Base-by-base conservation (phyloP, 1,140 invertebrate species). In the Linepithema humile region DNA sequence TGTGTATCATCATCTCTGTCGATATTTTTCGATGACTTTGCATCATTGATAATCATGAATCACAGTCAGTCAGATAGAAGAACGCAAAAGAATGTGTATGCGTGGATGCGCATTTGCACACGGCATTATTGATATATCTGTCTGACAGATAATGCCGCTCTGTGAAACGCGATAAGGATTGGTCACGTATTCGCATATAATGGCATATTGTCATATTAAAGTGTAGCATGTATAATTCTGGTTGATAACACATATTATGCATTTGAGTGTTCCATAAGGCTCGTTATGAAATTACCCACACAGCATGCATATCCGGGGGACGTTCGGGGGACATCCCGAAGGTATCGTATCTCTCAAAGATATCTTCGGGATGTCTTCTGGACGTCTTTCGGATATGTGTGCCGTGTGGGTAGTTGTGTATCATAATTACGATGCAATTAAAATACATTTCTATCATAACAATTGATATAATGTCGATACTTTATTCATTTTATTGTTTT, bases 31-130 rank as follows among this genome's bases (percentile, higher is more conserved):
- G 40, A 69, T 74, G 40, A 55, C 17, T n/a, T n/a, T n/a, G n/a
- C n/a, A n/a, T n/a, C n/a, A n/a, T n/a, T n/a, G n/a, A n/a, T n/a
- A n/a, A n/a, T n/a, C n/a, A n/a, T n/a, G n/a, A n/a, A n/a, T n/a
- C n/a, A n/a, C n/a, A n/a, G n/a, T n/a, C n/a, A n/a, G n/a, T n/a
- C n/a, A n/a, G n/a, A n/a, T n/a, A n/a, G n/a, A n/a, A n/a, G n/a
- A n/a, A n/a, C n/a, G n/a, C n/a, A n/a, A n/a, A n/a, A n/a, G n/a
- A n/a, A n/a, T n/a, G n/a, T n/a, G n/a, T n/a, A n/a, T n/a, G n/a
- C n/a, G n/a, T n/a, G n/a, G n/a, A n/a, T n/a, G n/a, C 59, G 48
- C 32, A n/a, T 85, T 86, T 86, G 83, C 85, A 85, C 83, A 85
- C 85, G 85, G 74, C 83, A 82, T 86, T 20, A 35, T 45, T 23